These are phyloP conservation scores for Dromaius novaehollandiae DNA, from an alignment of 2,113 vertebrate genomes.

Conservation along the genomic window DNA sequence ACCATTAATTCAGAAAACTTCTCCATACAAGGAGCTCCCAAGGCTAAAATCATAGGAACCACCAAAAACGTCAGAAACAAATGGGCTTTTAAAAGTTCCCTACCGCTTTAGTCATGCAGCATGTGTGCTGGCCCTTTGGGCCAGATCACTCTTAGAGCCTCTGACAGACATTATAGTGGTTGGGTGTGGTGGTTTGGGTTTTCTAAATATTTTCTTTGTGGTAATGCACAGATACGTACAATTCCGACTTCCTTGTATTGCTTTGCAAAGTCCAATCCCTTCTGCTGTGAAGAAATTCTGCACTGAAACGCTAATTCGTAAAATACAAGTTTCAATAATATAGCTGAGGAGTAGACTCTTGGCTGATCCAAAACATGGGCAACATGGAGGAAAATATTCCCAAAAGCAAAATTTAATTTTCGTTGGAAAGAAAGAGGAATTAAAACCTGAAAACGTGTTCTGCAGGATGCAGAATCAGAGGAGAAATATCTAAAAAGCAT, in stretches of 20 bases:
- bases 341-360: not conserved
- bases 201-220: not conserved
- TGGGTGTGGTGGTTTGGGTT: not conserved
- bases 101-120: no score
- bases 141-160: not conserved
- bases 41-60: not conserved
- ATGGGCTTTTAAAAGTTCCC: not conserved
- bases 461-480: not conserved
- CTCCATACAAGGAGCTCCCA: not conserved
- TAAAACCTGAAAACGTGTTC: not conserved
- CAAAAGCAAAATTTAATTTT: not conserved
- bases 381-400: not conserved
- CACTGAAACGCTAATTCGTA: not conserved
- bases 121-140: not conserved
- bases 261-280: not conserved
- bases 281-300: not conserved
- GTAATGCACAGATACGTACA: not conserved
- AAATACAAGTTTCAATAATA: not conserved
- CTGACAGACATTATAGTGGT: not conserved
- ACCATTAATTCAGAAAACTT: not conserved
- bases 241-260: not conserved
- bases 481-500: not conserved
- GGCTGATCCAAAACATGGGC: not conserved
- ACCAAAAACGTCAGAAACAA: rapidly evolving
- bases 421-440: not conserved